Base-by-base conservation (phyloP, 2,797 vertebrate genomes). In the Sebastes itinus region DNA sequence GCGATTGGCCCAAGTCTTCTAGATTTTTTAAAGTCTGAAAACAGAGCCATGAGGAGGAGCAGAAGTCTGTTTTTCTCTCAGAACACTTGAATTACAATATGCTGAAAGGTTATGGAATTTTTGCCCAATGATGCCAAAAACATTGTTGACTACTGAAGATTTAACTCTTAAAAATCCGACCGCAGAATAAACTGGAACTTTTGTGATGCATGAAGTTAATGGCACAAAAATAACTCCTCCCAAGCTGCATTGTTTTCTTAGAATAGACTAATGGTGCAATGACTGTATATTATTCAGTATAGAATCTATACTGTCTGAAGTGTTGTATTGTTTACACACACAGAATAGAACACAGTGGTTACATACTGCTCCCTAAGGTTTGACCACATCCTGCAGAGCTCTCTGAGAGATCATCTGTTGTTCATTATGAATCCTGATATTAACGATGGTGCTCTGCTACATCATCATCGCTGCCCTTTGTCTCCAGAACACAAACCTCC, bases 401-500 rank as follows among this genome's bases (percentile, higher is more conserved):
- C 28, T 62, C 13, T 55, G 30, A 75, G 22, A 25, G 8, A 64
- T 25, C n/a, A 32, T 56, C 33, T 5, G 6, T 58, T 30, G 7
- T 20, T 30, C 22, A 46, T 55, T 9, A 67, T 11, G 12, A 49
- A 59, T 12, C 20, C 33, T 33, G 28, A 46, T 38, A 38, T 52
- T 25, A 30, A 38, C 5, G 42, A 7, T 2, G 3, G 11, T 1
- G 14, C 14, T 32, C 14, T 54, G 25, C 20, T 23, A 54, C 18
- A 22, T 6, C 2, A 16, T 28, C 22, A 20, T 22, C 30, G 9
- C 6, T 27, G 38, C 8, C 13, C 5, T 61, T 56, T 25, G 23
- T n/a, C 25, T 27, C n/a, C 16, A 32, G 46, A 69, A 25, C 38
- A 82, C 87, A 61, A 2, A 94, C 92, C 92, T 88, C 11, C 8